Percentiles rank a stretch among this genome's conserved stretches.
Evolutionary conservation across 2,888 invertebrate species (phyloP).

Genomic region (Pediacus dermestoides): DNA sequence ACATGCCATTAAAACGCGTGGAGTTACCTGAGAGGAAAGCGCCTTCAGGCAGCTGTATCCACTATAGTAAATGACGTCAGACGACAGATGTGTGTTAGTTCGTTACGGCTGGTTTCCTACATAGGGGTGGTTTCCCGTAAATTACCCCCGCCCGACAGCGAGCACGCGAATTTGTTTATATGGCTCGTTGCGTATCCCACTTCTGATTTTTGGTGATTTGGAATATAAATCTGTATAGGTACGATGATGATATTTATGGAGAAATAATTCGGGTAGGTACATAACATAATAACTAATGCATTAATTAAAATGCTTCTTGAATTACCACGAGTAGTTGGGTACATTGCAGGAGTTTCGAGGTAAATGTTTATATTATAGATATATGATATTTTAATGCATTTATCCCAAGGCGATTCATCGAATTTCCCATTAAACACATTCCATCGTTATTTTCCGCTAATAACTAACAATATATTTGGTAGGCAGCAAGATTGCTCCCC

Average conservation of each 20-base stretch:
- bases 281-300: too few species aligned
- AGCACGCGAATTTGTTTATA: slow-evolving; percentile 32
- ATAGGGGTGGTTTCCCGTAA: slow-evolving; percentile 19
- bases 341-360: background rate
- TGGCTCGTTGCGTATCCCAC: slow-evolving; percentile 17
- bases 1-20: too few species aligned
- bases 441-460: too few species aligned
- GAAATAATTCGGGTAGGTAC: too few species aligned
- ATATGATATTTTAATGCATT: slow-evolving; percentile 39
- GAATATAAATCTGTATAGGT: too few species aligned
- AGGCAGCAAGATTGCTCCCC: too few species aligned
- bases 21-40: too few species aligned
- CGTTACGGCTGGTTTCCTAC: slow-evolving; percentile 24
- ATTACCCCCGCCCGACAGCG: slow-evolving; percentile 21
- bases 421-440: slow-evolving; percentile 32
- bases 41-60: too few species aligned
- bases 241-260: too few species aligned
- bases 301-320: too few species aligned
- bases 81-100: slow-evolving; percentile 25
- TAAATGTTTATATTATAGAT: slow-evolving; percentile 25
- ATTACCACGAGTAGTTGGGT: background rate
- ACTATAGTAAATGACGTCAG: slow-evolving; percentile 26
- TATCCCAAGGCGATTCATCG: slow-evolving; percentile 24
- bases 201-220: too few species aligned
- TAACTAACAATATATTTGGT: too few species aligned